Percentiles rank a stretch among this genome's conserved stretches.
Conservation (phyloP, 2,113 vertebrate species). For the Glaucomys volans region DNA sequence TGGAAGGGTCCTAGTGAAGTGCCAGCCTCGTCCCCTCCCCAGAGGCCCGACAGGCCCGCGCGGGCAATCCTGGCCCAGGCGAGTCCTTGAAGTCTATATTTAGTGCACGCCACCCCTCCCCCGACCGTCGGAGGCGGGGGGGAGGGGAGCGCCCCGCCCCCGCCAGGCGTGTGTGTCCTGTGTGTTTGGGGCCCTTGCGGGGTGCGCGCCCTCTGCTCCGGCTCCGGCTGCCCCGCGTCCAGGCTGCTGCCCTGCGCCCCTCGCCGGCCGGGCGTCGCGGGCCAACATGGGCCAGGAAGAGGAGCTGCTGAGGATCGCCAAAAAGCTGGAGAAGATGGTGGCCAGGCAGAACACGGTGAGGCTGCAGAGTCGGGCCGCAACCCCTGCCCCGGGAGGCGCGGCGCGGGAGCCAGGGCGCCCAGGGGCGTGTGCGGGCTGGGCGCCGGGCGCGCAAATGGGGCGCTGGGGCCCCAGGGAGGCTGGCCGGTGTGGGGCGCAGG, state of each 20-base stretch:
- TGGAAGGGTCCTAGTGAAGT: background rate
- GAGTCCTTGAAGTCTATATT: conserved; percentile 84
- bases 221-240: background rate
- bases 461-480: background rate
- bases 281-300: conserved; percentile 92
- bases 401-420: background rate
- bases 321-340: conserved; percentile 98
- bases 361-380: background rate
- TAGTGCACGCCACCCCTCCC: conserved; percentile 78
- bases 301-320: conserved; percentile 94
- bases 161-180: conserved; percentile 36
- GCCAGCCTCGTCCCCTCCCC: background rate
- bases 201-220: background rate
- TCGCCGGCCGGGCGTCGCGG: background rate
- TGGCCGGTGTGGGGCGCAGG: background rate
- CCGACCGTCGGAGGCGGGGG: background rate
- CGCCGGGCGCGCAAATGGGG: background rate
- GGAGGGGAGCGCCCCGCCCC: conserved; percentile 71
- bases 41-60: background rate
- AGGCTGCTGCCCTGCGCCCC: background rate
- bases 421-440: conserved; percentile 27
- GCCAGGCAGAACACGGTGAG: conserved; percentile 96
- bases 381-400: conserved; percentile 13
- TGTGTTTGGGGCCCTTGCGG: conserved; percentile 45
- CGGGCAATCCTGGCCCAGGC: conserved; percentile 62